Conservation (phyloP, 2,797 vertebrate species). For the Squalus acanthias region DNA sequence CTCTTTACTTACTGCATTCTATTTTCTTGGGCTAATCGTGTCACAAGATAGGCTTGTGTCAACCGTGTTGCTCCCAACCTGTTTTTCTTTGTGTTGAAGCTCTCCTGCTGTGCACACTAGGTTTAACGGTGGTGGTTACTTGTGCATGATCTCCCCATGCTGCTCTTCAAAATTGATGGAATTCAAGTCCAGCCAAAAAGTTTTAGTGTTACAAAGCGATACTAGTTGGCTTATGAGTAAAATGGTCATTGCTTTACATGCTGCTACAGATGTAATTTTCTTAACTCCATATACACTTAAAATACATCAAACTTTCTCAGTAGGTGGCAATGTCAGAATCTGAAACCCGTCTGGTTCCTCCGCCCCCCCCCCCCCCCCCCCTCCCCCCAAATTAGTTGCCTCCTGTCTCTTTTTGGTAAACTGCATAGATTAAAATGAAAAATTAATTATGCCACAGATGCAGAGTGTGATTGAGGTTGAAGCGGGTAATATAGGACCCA, state of each 20-base stretch:
- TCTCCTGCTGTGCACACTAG: background rate
- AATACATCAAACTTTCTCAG: background rate
- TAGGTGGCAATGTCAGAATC: background rate
- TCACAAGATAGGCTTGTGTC: background rate
- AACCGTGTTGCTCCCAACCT: background rate
- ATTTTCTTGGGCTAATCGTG: background rate
- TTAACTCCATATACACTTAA: background rate
- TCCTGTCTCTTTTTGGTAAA: background rate
- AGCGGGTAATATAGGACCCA: background rate
- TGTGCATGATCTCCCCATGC: background rate
- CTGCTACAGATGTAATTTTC: background rate
- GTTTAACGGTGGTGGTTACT: background rate
- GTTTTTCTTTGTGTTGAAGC: background rate
- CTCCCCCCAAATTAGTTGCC: background rate
- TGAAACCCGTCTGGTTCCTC: no score
- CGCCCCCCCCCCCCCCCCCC: no score
- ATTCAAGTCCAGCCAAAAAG: background rate
- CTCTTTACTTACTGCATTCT: background rate
- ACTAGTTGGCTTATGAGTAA: background rate
- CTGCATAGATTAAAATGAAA: background rate
- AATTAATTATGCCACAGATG: background rate
- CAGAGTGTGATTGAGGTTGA: background rate
- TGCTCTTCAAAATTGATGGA: background rate
- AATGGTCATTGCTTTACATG: background rate
- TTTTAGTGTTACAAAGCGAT: background rate